phyloP scores from a whole-genome alignment of 2,888 invertebrate species.

The Laothoe populi region DNA sequence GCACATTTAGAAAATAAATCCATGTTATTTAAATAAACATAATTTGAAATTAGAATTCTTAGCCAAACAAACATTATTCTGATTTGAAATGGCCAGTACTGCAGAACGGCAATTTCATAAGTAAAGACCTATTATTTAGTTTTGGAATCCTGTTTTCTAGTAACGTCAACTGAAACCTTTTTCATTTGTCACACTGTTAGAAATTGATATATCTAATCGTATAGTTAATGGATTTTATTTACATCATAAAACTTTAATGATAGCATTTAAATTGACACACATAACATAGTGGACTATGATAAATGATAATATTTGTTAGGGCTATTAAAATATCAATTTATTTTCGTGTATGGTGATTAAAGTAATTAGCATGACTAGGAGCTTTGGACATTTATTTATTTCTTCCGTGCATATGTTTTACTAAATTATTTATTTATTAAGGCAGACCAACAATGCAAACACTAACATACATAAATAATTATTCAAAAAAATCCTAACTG shows the following conservation, averaged over 20 bases:
- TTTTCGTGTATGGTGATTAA: slow-evolving; percentile 10
- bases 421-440: no score
- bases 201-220: background rate
- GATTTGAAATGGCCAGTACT: no score
- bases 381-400: slow-evolving; percentile 7
- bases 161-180: background rate
- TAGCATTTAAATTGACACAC: slow-evolving; percentile 11
- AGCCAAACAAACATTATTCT: no score
- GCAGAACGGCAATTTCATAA: no score
- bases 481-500: no score
- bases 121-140: no score
- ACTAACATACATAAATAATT: no score
- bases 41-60: no score
- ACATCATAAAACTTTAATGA: slow-evolving; percentile 12
- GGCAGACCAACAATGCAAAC: no score
- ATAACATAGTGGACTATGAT: background rate
- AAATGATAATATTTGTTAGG: slow-evolving; percentile 12
- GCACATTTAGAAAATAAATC: no score
- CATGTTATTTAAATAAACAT: no score
- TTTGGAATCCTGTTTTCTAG: background rate
- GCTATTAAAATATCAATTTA: slow-evolving; percentile 7
- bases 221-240: slow-evolving; percentile 10
- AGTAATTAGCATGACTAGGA: slow-evolving; percentile 9
- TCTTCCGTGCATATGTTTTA: background rate
- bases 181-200: background rate